Evolutionary conservation across 2,113 vertebrate genomes (phyloP).

Genomic region (Ptilorrhoa leucosticta): DNA sequence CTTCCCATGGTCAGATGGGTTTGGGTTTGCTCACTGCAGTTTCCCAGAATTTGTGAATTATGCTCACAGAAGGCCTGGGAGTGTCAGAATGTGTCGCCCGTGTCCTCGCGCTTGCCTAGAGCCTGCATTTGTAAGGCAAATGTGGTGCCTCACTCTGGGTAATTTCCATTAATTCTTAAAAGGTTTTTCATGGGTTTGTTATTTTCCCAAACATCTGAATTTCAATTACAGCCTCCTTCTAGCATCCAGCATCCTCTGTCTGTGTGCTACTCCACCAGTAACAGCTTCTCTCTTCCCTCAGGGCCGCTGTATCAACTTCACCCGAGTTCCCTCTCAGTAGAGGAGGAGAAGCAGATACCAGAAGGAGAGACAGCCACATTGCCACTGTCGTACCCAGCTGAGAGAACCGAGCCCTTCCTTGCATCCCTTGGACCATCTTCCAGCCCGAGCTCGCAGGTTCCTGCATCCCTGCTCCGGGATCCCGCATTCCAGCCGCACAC

Average conservation of each 20-base stretch:
- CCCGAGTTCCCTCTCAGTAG: conserved; percentile 79
- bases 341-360: not conserved
- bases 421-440: conserved; percentile 5
- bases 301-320: conserved; percentile 95
- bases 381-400: conserved; percentile 3
- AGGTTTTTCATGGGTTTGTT: not conserved
- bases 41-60: not conserved
- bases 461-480: not conserved
- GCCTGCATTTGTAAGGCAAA: not conserved
- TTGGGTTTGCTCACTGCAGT: not conserved
- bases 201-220: not conserved
- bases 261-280: not conserved
- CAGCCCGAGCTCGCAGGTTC: not conserved
- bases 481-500: accelerated
- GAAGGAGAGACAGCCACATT: not conserved
- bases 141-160: not conserved
- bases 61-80: not conserved
- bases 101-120: not conserved
- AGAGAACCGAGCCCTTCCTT: conserved; percentile 34
- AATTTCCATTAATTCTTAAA: conserved; percentile 12
- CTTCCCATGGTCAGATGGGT: not conserved
- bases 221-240: not conserved
- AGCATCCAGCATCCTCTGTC: not conserved
- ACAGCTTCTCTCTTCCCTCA: conserved; percentile 52
- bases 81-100: not conserved